A percentile compares a stretch with the other conserved stretches of the same genome.
phyloP scores from a whole-genome alignment of 2,797 vertebrate species.

The Mareca penelope region DNA sequence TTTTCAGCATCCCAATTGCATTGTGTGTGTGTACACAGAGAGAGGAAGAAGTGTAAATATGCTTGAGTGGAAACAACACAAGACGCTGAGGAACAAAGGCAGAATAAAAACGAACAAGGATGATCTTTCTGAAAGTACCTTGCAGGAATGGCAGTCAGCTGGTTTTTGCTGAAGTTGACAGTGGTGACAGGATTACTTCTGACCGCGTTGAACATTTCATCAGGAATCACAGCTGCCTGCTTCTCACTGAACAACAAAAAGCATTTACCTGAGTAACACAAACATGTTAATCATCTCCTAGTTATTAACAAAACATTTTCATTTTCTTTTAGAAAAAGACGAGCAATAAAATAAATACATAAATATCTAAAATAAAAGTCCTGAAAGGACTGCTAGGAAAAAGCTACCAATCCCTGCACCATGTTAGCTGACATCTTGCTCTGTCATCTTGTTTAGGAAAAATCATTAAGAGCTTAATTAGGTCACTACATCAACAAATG shows the following conservation, averaged over 20 bases:
- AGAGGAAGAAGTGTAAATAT: rapidly evolving
- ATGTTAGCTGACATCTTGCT: neutral
- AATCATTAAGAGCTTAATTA: neutral
- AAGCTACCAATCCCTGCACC: neutral
- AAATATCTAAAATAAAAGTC: neutral
- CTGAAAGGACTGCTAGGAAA: neutral
- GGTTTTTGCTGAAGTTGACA: slow-evolving; percentile 93
- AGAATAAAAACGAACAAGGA: neutral
- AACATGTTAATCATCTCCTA: neutral
- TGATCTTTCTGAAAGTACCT: slow-evolving; percentile 77
- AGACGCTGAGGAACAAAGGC: neutral
- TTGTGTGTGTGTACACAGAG: rapidly evolving
- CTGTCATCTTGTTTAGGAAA: neutral
- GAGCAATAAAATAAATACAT: neutral
- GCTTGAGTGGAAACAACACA: neutral
- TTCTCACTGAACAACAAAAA: slow-evolving; percentile 81
- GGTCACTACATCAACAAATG: neutral
- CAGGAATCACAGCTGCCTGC: slow-evolving; percentile 83
- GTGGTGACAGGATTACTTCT: slow-evolving; percentile 73
- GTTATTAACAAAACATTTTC: neutral
- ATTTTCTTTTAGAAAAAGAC: neutral
- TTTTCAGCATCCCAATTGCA: neutral
- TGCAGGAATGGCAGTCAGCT: slow-evolving; percentile 83
- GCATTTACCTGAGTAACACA: neutral
- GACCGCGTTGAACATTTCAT: slow-evolving; percentile 85